A percentile compares a stretch with the other conserved stretches of the same genome.
phyloP scores from a whole-genome alignment of 2,113 vertebrate genomes.

The Tyrannus savana region DNA sequence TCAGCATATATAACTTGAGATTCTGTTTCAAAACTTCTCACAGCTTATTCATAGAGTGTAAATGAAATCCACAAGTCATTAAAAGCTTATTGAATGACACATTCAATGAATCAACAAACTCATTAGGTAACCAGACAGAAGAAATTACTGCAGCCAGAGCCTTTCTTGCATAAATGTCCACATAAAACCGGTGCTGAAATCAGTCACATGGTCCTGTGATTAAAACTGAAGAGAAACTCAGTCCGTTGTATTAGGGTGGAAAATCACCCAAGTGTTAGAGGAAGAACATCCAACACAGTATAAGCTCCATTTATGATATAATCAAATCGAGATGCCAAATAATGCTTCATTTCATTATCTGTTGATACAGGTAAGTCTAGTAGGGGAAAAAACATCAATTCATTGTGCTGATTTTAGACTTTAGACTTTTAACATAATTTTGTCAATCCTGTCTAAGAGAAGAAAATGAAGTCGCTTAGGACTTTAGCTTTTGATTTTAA shows the following conservation, averaged over 20 bases:
- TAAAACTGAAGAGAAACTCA: not conserved
- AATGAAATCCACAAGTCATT: not conserved
- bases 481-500: not conserved
- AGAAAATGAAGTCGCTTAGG: not conserved
- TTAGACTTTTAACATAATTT: not conserved
- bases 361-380: not conserved
- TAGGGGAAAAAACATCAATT: not conserved
- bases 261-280: not conserved
- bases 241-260: not conserved
- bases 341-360: not conserved
- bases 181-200: not conserved
- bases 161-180: not conserved
- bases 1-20: not conserved
- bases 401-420: not conserved
- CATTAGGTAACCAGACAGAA: not conserved
- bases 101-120: slow-evolving; percentile 1
- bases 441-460: not conserved
- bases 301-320: not conserved
- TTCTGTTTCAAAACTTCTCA: slow-evolving; percentile 15
- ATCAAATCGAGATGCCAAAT: not conserved
- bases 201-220: not conserved
- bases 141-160: not conserved
- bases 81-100: not conserved
- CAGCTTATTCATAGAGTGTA: not conserved
- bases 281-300: not conserved